A percentile compares a stretch with the other conserved stretches of the same genome.
These are phyloP conservation scores for Eurystomus gularis DNA, from an alignment of 2,113 vertebrate genomes.

Conservation along the genomic window DNA sequence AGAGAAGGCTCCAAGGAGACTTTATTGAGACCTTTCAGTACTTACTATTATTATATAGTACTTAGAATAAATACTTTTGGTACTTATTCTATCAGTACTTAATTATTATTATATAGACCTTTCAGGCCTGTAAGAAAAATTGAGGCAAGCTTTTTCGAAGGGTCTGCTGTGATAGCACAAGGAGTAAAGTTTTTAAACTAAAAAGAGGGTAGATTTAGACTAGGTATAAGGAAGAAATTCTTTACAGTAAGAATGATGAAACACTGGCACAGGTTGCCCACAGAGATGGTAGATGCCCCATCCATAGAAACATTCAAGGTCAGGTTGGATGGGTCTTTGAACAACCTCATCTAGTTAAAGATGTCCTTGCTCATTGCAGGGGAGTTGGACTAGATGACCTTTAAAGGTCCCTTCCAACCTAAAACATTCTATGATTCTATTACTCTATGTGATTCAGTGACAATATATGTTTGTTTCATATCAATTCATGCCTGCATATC, in stretches of 20 bases:
- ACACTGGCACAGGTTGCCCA: neutral
- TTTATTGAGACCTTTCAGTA: too few relatives aligned
- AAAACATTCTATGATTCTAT: neutral
- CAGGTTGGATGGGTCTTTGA: neutral
- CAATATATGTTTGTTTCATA: neutral
- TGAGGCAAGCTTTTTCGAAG: too few relatives aligned
- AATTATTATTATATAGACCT: too few relatives aligned
- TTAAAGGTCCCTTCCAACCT: neutral
- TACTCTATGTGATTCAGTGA: neutral
- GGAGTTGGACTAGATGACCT: neutral
- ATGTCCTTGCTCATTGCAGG: neutral
- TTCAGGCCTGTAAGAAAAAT: too few relatives aligned
- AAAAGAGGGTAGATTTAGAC: too few relatives aligned
- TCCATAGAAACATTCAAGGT: neutral
- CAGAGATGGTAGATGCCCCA: neutral
- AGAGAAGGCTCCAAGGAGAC: too few relatives aligned
- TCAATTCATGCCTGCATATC: neutral
- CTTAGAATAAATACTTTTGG: too few relatives aligned
- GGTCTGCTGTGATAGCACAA: too few relatives aligned
- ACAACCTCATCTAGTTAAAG: neutral
- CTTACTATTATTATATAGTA: too few relatives aligned
- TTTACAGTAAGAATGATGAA: neutral
- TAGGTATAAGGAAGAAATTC: neutral
- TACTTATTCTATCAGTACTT: too few relatives aligned
- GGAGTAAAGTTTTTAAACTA: too few relatives aligned